Conservation (phyloP, 1,140 invertebrate genomes). For the Octopus bimaculoides region DNA sequence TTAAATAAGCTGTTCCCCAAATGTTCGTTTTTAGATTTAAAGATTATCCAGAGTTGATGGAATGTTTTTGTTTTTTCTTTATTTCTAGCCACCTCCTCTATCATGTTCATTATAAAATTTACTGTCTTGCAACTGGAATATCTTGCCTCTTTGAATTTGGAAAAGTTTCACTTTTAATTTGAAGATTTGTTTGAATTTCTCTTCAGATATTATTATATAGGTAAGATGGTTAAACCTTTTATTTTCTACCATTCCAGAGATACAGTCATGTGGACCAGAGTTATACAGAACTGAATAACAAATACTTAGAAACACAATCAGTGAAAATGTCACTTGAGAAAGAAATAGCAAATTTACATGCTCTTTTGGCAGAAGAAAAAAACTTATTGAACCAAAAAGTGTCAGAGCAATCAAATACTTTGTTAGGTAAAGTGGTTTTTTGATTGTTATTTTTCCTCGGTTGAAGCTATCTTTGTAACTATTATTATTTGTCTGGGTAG, state of each 20-base stretch:
- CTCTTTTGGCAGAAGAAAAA: conserved; percentile 80
- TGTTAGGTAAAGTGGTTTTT: background rate
- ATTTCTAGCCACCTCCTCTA: too few species aligned
- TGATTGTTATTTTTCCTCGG: background rate
- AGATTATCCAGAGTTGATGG: too few species aligned
- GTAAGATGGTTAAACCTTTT: background rate
- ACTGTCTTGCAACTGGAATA: too few species aligned
- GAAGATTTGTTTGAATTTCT: too few species aligned
- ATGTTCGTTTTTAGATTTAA: too few species aligned
- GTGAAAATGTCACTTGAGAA: conserved; percentile 62
- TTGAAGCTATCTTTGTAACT: background rate
- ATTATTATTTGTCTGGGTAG: too few species aligned
- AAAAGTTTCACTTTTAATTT: too few species aligned
- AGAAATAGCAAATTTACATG: conserved; percentile 75
- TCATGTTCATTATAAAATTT: too few species aligned
- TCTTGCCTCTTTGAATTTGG: too few species aligned
- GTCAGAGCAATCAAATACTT: conserved; percentile 61
- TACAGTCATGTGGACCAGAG: conserved; percentile 38
- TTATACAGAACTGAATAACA: conserved; percentile 43
- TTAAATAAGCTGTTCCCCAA: too few species aligned
- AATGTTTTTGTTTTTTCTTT: too few species aligned
- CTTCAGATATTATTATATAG: too few species aligned
- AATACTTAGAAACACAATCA: conserved; percentile 40
- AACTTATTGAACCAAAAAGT: conserved; percentile 69
- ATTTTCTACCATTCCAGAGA: conserved; percentile 30